Percentiles rank a stretch among this genome's conserved stretches.
Evolutionary conservation across 2,797 vertebrate species (phyloP).

Genomic region (Limnodromus scolopaceus): DNA sequence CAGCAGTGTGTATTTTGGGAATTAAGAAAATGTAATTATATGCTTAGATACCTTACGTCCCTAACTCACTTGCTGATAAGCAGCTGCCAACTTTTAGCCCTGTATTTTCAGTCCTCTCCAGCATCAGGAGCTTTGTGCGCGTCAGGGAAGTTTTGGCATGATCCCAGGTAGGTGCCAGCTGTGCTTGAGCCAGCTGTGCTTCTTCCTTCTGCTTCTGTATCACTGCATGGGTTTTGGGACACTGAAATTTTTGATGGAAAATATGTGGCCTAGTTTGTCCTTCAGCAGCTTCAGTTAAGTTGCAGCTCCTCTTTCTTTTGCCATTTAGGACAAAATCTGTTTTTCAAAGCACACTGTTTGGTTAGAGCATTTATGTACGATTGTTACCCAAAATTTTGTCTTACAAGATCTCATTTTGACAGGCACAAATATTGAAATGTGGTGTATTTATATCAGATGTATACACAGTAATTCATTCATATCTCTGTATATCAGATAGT

Average conservation of each 20-base stretch:
- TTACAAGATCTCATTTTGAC: neutral
- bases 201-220: neutral
- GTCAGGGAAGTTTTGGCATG: neutral
- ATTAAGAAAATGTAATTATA: neutral
- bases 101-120: neutral
- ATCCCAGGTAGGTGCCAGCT: neutral
- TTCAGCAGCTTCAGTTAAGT: neutral
- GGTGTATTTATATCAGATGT: neutral
- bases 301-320: neutral
- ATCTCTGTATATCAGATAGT: neutral
- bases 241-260: neutral
- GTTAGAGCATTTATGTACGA: rapidly evolving
- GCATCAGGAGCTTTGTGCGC: neutral
- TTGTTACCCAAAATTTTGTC: neutral
- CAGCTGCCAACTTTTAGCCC: neutral
- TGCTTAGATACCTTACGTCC: neutral
- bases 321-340: neutral
- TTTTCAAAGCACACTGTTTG: neutral
- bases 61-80: neutral
- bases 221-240: neutral
- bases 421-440: neutral
- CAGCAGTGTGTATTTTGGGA: neutral
- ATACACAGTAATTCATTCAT: neutral
- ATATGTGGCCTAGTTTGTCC: neutral
- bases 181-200: rapidly evolving